These are phyloP conservation scores for Tetranychus cinnabarinus DNA, from an alignment of 1,140 invertebrate species.

Conservation along the genomic window DNA sequence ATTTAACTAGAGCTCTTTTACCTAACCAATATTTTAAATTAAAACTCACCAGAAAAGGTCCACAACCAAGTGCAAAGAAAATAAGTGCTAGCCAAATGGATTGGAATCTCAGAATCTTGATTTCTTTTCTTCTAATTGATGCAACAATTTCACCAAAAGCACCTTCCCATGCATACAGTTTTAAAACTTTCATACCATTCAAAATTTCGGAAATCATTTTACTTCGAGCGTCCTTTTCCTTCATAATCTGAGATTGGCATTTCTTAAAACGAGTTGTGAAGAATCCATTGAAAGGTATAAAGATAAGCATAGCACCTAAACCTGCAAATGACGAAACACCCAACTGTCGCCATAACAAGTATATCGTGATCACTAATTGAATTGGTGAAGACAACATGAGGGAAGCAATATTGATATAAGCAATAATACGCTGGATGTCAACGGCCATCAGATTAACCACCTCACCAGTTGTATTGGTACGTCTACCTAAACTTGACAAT, in stretches of 20 bases:
- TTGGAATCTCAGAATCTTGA: not conserved
- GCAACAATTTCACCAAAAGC: constrained; percentile 12
- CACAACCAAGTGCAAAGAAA: constrained; percentile 7
- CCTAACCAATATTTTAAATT: not conserved
- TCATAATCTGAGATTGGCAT: constrained; percentile 22
- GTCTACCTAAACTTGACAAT: constrained; percentile 14
- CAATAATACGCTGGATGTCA: constrained; percentile 18
- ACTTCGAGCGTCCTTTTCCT: constrained; percentile 19
- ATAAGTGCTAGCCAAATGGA: not conserved
- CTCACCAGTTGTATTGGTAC: constrained; percentile 28
- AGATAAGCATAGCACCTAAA: constrained; percentile 57
- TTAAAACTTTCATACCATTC: constrained; percentile 19
- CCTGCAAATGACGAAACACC: constrained; percentile 48
- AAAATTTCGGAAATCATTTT: constrained; percentile 21
- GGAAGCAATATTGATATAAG: constrained; percentile 12
- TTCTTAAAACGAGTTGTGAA: constrained; percentile 21
- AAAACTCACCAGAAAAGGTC: constrained; percentile 16
- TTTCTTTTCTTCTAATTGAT: constrained; percentile 1
- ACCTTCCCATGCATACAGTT: constrained; percentile 16
- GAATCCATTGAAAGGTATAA: constrained; percentile 25
- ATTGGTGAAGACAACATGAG: constrained; percentile 20
- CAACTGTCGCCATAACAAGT: constrained; percentile 23
- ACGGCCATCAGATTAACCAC: constrained; percentile 33
- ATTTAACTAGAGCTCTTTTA: constrained; percentile 4
- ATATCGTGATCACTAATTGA: constrained; percentile 19